These are phyloP conservation scores for Hippasteria phrygiana DNA, from an alignment of 53 echinoderm and acorn worm genomes.

Conservation along the genomic window DNA sequence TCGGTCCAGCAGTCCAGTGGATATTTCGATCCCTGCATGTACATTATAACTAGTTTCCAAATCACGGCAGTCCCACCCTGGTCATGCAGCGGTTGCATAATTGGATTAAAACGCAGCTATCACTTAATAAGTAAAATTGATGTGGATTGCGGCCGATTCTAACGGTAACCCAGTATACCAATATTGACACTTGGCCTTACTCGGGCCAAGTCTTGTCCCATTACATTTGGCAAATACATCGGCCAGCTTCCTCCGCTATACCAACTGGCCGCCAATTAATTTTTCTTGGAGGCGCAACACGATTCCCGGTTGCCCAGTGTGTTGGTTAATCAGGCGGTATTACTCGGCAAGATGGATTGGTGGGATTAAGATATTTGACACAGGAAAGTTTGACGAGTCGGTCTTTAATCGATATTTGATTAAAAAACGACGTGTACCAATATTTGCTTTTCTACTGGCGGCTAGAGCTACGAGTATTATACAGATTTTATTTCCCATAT, in stretches of 20 bases:
- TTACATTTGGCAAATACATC: background rate
- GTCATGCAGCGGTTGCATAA: background rate
- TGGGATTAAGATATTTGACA: background rate
- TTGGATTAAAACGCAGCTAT: slow-evolving; percentile 5
- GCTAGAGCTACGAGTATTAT: too few relatives aligned
- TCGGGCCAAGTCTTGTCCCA: background rate
- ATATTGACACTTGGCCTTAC: background rate
- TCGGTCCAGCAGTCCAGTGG: too few relatives aligned
- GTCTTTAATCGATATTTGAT: slow-evolving; percentile 14
- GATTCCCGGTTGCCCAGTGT: background rate
- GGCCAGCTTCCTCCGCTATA: background rate
- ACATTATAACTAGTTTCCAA: background rate
- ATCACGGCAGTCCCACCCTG: background rate
- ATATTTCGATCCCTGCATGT: too few relatives aligned
- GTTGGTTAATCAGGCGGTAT: background rate
- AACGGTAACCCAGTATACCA: background rate
- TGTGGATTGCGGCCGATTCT: background rate
- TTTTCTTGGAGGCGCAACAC: background rate
- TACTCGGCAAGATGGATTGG: background rate
- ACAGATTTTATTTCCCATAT: too few relatives aligned
- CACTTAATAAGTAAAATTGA: slow-evolving; percentile 2
- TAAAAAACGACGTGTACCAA: background rate
- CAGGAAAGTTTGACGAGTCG: background rate
- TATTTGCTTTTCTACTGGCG: slow-evolving; percentile 10
- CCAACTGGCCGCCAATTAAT: slow-evolving; percentile 10